Percentiles rank a stretch among this genome's conserved stretches.
phyloP scores from a whole-genome alignment of 2,797 vertebrate genomes.

The Xiphorhynchus erythropygius region DNA sequence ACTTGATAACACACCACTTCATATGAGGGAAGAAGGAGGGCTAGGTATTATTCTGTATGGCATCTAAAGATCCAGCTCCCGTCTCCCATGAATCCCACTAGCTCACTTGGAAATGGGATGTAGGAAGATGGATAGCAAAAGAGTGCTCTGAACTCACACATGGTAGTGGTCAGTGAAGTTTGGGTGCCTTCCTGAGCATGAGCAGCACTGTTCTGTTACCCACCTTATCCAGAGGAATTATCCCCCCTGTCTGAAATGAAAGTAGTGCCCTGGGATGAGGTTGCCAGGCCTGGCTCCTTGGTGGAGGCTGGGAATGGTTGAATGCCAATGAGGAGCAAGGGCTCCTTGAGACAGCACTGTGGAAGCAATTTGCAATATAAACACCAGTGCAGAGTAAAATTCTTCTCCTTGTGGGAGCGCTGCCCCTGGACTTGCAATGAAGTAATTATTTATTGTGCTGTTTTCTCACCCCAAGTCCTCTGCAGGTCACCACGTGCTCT shows the following conservation, averaged over 20 bases:
- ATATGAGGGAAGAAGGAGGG: background rate
- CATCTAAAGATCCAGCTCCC: background rate
- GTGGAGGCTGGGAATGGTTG: background rate
- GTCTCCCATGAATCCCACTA: background rate
- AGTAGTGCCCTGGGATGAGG: background rate
- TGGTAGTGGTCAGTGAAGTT: rapidly evolving
- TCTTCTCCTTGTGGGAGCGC: background rate
- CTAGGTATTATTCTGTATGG: rapidly evolving
- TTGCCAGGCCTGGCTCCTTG: background rate
- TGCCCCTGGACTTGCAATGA: background rate
- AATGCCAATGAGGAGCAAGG: background rate
- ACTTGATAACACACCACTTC: background rate
- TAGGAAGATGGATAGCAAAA: background rate
- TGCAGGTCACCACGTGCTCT: background rate
- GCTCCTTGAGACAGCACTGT: rapidly evolving
- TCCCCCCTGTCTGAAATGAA: background rate
- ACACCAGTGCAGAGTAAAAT: background rate
- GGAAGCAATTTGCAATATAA: background rate
- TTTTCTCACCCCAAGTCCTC: background rate
- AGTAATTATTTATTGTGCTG: background rate
- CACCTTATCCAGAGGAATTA: background rate
- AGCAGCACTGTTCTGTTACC: background rate
- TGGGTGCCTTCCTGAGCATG: rapidly evolving
- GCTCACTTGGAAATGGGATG: background rate
- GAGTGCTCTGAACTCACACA: rapidly evolving